Base-by-base conservation (phyloP, 2,113 vertebrate species). In the Eidolon helvum region DNA sequence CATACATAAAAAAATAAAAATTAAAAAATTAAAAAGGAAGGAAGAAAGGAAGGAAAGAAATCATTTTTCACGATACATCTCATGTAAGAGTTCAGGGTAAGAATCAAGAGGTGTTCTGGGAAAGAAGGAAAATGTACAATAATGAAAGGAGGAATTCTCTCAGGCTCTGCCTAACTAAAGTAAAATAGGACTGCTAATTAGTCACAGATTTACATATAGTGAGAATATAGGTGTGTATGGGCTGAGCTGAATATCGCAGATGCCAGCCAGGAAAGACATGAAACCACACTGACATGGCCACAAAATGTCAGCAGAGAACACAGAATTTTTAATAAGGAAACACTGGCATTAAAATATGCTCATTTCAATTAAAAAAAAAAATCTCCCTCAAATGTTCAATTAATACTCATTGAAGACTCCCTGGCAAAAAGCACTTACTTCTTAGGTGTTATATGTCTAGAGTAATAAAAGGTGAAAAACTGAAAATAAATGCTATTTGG, bases 171-270 rank as follows among this genome's bases (percentile, higher is more conserved):
- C 65, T 28, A 75, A 30, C 45, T 48, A 75, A 69, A 11, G 24
- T 7, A 19, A 50, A 45, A 87, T 0, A 71, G 65, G 24, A 65
- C 10, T 24, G 59, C 22, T 30, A 26, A 15, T 1, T 48, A 53
- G 45, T 35, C 57, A 21, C 33, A 82, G 48, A 83, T 63, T 33
- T 57, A 38, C 5, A n/a, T n/a, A n/a, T n/a, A 87, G 59, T 21
- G 24, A 57, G 6, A 61, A 35, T 45, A 9, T 0, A 16, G 15
- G 9, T 53, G 7, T 40, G 7, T 1, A n/a, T 0, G 12, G 30
- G 18, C 16, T 75, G 19, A 28, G 45, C 4, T 69, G 53, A 74
- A 33, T 57, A 63, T 21, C 57, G 43, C 1, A 50, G 57, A 50
- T 6, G 7, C 53, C 48, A 63, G 30, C 35, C 30, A 28, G 45